Percentiles rank a stretch among this genome's conserved stretches.
These are phyloP conservation scores for Lepidurus apus DNA, from an alignment of 1,140 invertebrate genomes.

Conservation along the genomic window DNA sequence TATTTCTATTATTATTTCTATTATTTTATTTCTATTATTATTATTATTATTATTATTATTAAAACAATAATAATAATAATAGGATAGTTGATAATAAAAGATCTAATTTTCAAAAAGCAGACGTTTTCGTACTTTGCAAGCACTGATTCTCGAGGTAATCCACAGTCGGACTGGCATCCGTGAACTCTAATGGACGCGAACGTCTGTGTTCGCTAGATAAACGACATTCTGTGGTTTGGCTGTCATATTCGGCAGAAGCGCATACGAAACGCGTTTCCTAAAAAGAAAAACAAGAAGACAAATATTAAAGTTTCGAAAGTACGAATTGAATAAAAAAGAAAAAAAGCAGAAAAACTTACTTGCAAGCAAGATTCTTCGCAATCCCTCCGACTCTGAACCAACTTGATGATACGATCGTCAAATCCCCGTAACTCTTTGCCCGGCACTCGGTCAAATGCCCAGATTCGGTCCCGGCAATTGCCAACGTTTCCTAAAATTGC, in stretches of 20 bases:
- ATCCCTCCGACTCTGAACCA: conserved; percentile 47
- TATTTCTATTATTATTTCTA: too few relatives aligned
- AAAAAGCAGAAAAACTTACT: conserved; percentile 38
- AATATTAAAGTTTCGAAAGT: neutral
- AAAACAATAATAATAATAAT: conserved; percentile 24
- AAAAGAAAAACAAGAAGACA: conserved; percentile 28
- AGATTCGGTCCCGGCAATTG: conserved; percentile 47
- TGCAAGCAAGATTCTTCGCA: conserved; percentile 49
- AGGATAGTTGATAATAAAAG: neutral
- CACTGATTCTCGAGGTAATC: conserved; percentile 53
- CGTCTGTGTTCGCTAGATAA: conserved; percentile 47
- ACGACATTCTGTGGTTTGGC: conserved; percentile 46
- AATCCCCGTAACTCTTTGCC: conserved; percentile 47
- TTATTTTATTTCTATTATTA: too few relatives aligned
- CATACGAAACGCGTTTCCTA: conserved; percentile 42
- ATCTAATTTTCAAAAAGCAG: neutral
- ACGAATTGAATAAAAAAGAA: neutral
- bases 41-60: too few relatives aligned
- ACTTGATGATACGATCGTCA: conserved; percentile 44
- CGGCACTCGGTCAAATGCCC: conserved; percentile 51
- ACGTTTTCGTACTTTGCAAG: conserved; percentile 40
- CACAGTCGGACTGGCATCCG: conserved; percentile 44
- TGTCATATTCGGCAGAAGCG: conserved; percentile 50
- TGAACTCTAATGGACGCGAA: conserved; percentile 44
- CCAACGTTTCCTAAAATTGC: conserved; percentile 39